phyloP scores from a whole-genome alignment of 2,797 vertebrate species.

The Phoebastria nigripes region DNA sequence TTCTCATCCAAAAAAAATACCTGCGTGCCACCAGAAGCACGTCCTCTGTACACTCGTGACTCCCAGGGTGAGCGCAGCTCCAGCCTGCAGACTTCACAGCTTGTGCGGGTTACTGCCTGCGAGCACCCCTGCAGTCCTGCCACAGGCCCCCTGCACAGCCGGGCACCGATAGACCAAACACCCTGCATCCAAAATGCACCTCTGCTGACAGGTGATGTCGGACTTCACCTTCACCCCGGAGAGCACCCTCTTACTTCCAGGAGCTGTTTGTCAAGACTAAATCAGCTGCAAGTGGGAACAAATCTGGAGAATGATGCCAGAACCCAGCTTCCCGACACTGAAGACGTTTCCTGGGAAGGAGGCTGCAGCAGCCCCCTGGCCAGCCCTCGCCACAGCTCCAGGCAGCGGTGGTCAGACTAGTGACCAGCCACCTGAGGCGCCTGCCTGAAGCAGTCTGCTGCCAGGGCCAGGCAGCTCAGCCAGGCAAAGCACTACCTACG shows the following conservation, averaged over 20 bases:
- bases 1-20: not conserved
- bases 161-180: not conserved
- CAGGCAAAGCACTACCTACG: fast-evolving
- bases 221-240: slow-evolving; percentile 28
- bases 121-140: not conserved
- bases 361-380: not conserved
- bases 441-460: fast-evolving
- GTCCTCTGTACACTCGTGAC: fast-evolving
- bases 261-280: not conserved
- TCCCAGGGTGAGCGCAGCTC: fast-evolving
- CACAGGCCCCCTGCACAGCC: fast-evolving
- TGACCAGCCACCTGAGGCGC: no score
- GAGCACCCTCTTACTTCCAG: slow-evolving; percentile 43
- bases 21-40: no score
- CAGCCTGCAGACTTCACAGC: not conserved
- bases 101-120: fast-evolving
- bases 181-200: fast-evolving
- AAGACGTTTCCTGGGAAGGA: no score
- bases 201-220: not conserved
- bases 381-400: fast-evolving
- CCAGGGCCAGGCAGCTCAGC: not conserved
- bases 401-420: not conserved
- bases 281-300: not conserved
- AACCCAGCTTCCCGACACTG: no score
- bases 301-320: fast-evolving